phyloP scores from a whole-genome alignment of 2,797 vertebrate species.

The Gymnoscopelus braueri region DNA sequence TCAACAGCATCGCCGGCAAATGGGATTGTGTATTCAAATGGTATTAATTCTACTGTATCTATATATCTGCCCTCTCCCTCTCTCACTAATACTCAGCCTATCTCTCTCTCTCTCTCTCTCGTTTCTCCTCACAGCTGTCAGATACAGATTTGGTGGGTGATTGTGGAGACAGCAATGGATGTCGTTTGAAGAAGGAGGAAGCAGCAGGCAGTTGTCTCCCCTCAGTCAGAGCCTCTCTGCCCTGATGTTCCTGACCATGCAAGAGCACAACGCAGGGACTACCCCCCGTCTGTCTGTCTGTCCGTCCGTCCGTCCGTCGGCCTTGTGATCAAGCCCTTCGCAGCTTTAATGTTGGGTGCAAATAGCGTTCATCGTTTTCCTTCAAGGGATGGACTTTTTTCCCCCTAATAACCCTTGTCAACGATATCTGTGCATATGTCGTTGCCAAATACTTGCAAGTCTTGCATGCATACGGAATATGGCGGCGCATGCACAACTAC shows the following conservation, averaged over 20 bases:
- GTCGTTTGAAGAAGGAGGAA: slow-evolving; percentile 45
- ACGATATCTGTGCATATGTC: slow-evolving; percentile 42
- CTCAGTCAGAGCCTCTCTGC: slow-evolving; percentile 36
- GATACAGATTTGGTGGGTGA: slow-evolving; percentile 49
- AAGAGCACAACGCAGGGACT: slow-evolving; percentile 52
- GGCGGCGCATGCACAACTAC: slow-evolving; percentile 12
- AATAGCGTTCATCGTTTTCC: slow-evolving; percentile 40
- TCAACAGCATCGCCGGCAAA: slow-evolving; percentile 59
- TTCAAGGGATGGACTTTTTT: slow-evolving; percentile 38
- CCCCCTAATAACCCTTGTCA: slow-evolving; percentile 28
- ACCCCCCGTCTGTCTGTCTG: slow-evolving; percentile 23
- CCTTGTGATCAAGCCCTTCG: slow-evolving; percentile 54
- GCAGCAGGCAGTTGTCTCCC: slow-evolving; percentile 22
- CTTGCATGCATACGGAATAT: slow-evolving; percentile 2
- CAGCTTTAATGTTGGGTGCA: slow-evolving; percentile 63
- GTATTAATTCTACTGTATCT: slow-evolving; percentile 45
- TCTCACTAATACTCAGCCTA: neutral
- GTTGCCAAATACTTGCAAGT: slow-evolving; percentile 35
- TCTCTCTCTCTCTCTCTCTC: slow-evolving; percentile 9
- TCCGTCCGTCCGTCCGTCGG: slow-evolving; percentile 39
- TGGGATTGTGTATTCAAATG: slow-evolving; percentile 85
- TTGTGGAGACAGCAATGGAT: slow-evolving; percentile 56
- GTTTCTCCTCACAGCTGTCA: slow-evolving; percentile 51
- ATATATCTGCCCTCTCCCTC: slow-evolving; percentile 5
- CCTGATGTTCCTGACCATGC: slow-evolving; percentile 56